These are phyloP conservation scores for Caranx ignobilis DNA, from an alignment of 2,113 vertebrate genomes.

Conservation along the genomic window DNA sequence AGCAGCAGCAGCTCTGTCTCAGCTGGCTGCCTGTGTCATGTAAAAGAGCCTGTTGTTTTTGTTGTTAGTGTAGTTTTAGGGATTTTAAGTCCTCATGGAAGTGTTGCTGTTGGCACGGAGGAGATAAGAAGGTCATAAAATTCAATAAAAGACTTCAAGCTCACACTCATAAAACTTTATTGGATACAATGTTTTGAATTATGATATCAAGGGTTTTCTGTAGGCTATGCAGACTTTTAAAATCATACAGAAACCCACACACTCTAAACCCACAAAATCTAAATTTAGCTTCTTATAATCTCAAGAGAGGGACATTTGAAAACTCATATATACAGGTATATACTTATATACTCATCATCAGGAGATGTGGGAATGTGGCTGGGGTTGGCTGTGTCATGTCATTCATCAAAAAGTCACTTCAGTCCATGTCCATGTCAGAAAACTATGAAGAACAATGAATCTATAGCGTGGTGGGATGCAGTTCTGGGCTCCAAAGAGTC, in stretches of 20 bases:
- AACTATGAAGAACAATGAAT: too few relatives aligned
- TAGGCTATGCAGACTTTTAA: too few relatives aligned
- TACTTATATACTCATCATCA: neutral
- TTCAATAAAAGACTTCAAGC: constrained; percentile 8
- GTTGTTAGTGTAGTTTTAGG: constrained; percentile 36
- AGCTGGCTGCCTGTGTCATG: constrained; percentile 75
- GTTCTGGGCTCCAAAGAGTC: too few relatives aligned
- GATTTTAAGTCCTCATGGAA: constrained; percentile 20
- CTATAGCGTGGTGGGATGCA: too few relatives aligned
- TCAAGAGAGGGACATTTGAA: neutral
- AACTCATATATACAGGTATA: neutral
- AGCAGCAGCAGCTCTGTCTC: constrained; percentile 51
- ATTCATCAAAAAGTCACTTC: neutral
- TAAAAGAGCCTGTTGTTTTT: constrained; percentile 51
- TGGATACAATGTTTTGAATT: neutral
- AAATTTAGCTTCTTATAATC: neutral
- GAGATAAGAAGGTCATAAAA: neutral
- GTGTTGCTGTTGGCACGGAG: constrained; percentile 27
- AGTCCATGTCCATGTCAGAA: neutral
- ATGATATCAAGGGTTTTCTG: neutral
- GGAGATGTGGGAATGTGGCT: neutral
- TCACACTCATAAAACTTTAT: neutral
- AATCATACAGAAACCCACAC: neutral
- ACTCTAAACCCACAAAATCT: neutral
- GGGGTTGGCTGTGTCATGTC: neutral